Conservation (phyloP, 2,888 invertebrate genomes). For the Myopa tessellatipennis region DNA sequence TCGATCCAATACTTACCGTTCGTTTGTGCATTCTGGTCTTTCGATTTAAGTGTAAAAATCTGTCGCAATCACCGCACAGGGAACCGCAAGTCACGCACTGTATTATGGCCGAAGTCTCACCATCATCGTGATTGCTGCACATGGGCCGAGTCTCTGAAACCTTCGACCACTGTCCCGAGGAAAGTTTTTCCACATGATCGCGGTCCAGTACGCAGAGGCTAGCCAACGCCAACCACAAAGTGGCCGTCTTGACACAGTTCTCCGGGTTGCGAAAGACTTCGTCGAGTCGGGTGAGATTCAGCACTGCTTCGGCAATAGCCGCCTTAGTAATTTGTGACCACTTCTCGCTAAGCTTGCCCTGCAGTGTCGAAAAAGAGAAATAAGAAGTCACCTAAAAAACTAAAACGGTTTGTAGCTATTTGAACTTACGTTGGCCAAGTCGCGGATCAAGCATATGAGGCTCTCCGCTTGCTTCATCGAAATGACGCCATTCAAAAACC, state of each 20-base stretch:
- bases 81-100: slow-evolving; percentile 93
- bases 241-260: slow-evolving; percentile 84
- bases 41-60: slow-evolving; percentile 92
- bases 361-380: slow-evolving; percentile 46
- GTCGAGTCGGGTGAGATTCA: slow-evolving; percentile 83
- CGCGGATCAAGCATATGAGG: slow-evolving; percentile 87
- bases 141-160: slow-evolving; percentile 75
- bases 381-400: background rate
- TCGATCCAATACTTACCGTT: slow-evolving; percentile 57
- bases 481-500: slow-evolving; percentile 91
- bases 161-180: slow-evolving; percentile 83
- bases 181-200: slow-evolving; percentile 86
- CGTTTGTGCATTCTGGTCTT: slow-evolving; percentile 86
- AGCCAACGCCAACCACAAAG: slow-evolving; percentile 92
- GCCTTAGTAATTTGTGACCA: slow-evolving; percentile 91
- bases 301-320: slow-evolving; percentile 87
- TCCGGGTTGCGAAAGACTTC: slow-evolving; percentile 81
- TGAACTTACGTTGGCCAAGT: slow-evolving; percentile 88
- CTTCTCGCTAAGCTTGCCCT: slow-evolving; percentile 86
- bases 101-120: slow-evolving; percentile 90
- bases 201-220: slow-evolving; percentile 93
- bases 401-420: background rate
- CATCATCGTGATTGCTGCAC: slow-evolving; percentile 97
- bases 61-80: slow-evolving; percentile 95
- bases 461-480: slow-evolving; percentile 87